Percentiles rank a stretch among this genome's conserved stretches.
These are phyloP conservation scores for Catharus minimus DNA, from an alignment of 2,113 vertebrate species.

Conservation along the genomic window DNA sequence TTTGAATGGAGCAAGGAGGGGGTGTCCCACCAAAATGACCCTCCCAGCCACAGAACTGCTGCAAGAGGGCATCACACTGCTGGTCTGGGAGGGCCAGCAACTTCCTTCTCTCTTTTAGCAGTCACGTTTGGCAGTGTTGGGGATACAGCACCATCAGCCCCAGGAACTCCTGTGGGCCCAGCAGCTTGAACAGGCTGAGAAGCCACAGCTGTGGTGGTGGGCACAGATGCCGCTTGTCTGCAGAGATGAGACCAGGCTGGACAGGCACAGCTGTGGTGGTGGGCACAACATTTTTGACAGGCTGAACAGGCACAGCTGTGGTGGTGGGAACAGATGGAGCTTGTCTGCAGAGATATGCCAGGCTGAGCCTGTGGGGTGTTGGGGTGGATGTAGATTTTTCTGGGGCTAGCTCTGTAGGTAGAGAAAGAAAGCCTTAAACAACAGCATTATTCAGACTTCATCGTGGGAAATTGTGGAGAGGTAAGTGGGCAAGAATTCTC, in stretches of 20 bases:
- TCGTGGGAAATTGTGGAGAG: rapidly evolving
- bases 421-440: background rate
- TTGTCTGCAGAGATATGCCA: too few relatives aligned
- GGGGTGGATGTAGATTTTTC: background rate
- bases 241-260: background rate
- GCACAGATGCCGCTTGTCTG: background rate
- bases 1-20: background rate
- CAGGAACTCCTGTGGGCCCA: background rate
- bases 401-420: rapidly evolving
- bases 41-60: background rate
- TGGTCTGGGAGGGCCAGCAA: rapidly evolving
- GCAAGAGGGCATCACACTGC: background rate
- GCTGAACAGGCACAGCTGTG: background rate
- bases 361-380: background rate
- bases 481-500: background rate
- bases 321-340: background rate
- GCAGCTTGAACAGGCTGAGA: background rate
- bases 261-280: too few relatives aligned
- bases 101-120: background rate
- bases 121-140: background rate
- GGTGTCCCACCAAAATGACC: background rate
- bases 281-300: background rate
- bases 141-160: background rate
- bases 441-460: rapidly evolving
- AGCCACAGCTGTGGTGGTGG: background rate